Base-by-base conservation (phyloP, 2,113 vertebrate genomes). In the Thalassarche chlororhynchos region DNA sequence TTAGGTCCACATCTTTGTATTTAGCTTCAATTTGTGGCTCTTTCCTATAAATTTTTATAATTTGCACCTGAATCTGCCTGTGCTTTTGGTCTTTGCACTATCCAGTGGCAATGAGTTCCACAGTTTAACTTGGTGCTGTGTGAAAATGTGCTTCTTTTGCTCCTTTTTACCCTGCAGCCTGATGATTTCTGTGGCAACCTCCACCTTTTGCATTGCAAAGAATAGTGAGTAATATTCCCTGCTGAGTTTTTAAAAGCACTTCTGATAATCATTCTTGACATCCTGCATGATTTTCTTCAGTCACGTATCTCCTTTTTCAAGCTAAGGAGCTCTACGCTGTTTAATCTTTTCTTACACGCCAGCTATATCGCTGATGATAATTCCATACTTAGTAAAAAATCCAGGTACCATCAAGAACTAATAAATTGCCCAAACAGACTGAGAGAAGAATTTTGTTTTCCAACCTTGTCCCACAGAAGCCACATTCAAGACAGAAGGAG, bases 251-350 rank as follows among this genome's bases (percentile, higher is more conserved):
- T 80, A 87, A 88, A 93, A 90, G 58, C 78, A 91, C 36, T 97
- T 93, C 54, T 85, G 58, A 68, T 96, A 95, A 93, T 93, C 5
- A 69, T 90, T 95, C 75, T 85, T 95, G 93, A 95, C 79, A 93
- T 89, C 84, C 54, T 89, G 60, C 52, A 42, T 83, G 90, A 74
- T 94, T 93, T 93, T 90, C 36, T 54, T 95, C 95, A 95, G 76
- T 90, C 78, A 65, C 19, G 3, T 51, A 46, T 68, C 70, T 96
- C 25, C 7, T 49, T 95, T 97, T 90, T 69, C 54, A 87, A 76
- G 34, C 40, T 83, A 87, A 83, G 52, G 54, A 86, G 13, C 54
- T 17, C 46, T 72, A 34, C 21, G 31, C 19, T 42, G 4, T 93
- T 95, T 64, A 96, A 64, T 75, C 16, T 94, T 93, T 91, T 96